Conservation (phyloP, 92 coral and sea anemone species). For the Epizoanthus illoricatus region DNA sequence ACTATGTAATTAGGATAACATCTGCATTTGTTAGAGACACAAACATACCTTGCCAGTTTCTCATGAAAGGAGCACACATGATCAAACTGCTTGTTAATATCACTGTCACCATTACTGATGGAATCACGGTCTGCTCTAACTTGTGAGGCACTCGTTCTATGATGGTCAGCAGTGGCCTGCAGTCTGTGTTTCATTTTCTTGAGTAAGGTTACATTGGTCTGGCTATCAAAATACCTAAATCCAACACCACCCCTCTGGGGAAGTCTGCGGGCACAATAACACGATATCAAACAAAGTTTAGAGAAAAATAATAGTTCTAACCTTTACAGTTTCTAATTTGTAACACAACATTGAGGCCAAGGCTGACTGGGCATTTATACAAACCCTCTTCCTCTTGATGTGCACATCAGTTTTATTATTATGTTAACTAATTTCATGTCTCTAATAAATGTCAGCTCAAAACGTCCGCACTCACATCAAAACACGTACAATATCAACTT, state of each 20-base stretch:
- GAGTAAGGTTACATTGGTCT: conserved; percentile 63
- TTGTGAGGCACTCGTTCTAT: conserved; percentile 66
- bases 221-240: conserved; percentile 87
- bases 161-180: conserved; percentile 86
- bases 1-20: too few species aligned
- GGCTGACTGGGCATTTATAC: too few species aligned
- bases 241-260: conserved; percentile 93
- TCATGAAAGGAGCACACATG: conserved; percentile 73
- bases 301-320: too few species aligned
- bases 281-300: too few species aligned
- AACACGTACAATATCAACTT: too few species aligned
- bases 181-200: conserved; percentile 93
- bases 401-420: too few species aligned
- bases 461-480: too few species aligned
- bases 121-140: conserved; percentile 69
- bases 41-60: conserved; percentile 73
- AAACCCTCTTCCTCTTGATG: too few species aligned
- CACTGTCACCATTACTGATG: conserved; percentile 67
- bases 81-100: conserved; percentile 79
- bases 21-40: neutral
- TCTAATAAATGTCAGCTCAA: too few species aligned
- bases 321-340: too few species aligned
- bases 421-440: too few species aligned
- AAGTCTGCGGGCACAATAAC: conserved; percentile 41
- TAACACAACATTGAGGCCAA: too few species aligned